Percentiles rank a stretch among this genome's conserved stretches.
Conservation (phyloP, 2,113 vertebrate species). For the Ovibos moschatus region DNA sequence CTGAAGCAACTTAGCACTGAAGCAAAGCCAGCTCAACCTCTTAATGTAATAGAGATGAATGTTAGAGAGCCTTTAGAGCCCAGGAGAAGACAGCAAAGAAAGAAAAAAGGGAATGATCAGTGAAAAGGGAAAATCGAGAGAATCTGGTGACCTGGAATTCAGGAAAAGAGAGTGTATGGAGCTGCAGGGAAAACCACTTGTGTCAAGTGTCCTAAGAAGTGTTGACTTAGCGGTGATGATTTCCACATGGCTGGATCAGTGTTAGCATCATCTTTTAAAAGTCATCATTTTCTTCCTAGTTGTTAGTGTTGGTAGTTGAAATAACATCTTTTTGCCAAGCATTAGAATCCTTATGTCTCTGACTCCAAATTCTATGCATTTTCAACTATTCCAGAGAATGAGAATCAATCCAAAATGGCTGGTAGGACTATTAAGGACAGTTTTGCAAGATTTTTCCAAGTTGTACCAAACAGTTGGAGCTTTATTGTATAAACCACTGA, state of each 20-base stretch:
- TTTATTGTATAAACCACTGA: neutral
- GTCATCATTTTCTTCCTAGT: neutral
- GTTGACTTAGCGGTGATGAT: neutral
- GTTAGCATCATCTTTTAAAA: neutral
- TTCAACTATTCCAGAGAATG: neutral
- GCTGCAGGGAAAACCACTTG: neutral
- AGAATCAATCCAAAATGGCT: neutral
- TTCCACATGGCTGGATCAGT: neutral
- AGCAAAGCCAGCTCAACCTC: neutral
- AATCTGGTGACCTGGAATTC: neutral
- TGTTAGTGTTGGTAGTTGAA: neutral
- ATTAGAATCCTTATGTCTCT: neutral
- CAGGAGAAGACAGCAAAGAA: neutral
- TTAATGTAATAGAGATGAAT: neutral
- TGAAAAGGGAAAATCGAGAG: neutral
- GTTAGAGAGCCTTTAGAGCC: neutral
- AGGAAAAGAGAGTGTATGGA: neutral
- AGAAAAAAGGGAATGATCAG: neutral
- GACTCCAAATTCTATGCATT: neutral
- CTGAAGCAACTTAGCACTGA: neutral
- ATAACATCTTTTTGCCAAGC: neutral
- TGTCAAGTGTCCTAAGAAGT: neutral
- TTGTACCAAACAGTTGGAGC: constrained; percentile 6
- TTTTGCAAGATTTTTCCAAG: constrained; percentile 7
- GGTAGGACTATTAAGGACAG: neutral